Conservation (phyloP, 2,113 vertebrate species). For the Crotalus viridis region DNA sequence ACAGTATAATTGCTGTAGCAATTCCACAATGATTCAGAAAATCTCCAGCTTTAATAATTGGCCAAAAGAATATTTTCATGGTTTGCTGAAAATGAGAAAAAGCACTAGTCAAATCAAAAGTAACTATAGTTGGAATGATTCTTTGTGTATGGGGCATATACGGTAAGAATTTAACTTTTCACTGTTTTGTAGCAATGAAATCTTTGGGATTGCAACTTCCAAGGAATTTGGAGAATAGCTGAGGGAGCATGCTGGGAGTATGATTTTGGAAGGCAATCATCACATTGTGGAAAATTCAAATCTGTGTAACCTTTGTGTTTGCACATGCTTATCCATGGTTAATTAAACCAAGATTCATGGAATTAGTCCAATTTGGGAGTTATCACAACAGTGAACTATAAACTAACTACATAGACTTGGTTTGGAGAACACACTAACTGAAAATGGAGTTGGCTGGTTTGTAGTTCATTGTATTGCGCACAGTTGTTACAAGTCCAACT, state of each 20-base stretch:
- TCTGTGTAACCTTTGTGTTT: not conserved
- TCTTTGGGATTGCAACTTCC: not conserved
- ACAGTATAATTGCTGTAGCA: not conserved
- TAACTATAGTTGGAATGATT: not conserved
- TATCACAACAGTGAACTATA: not conserved
- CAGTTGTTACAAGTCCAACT: not conserved
- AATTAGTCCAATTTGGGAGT: not conserved
- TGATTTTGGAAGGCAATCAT: not conserved
- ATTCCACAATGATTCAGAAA: not conserved
- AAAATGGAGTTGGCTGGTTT: not conserved
- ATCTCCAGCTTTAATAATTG: not conserved
- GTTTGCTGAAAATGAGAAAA: not conserved
- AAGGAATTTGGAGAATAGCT: not conserved
- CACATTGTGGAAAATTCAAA: not conserved
- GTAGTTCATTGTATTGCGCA: not conserved
- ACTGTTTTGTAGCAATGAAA: not conserved
- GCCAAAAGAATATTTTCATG: not conserved
- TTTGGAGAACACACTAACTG: not conserved
- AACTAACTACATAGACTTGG: not conserved
- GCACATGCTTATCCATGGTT: not conserved
- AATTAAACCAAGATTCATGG: not conserved
- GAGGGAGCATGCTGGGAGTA: not conserved
- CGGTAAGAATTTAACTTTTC: not conserved
- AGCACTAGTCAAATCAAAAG: not conserved
- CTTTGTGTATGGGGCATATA: not conserved